Evolutionary conservation across 2,888 invertebrate species (phyloP), one percentile per base, ranked within the genome.

Genomic region (Colletes collaris): DNA sequence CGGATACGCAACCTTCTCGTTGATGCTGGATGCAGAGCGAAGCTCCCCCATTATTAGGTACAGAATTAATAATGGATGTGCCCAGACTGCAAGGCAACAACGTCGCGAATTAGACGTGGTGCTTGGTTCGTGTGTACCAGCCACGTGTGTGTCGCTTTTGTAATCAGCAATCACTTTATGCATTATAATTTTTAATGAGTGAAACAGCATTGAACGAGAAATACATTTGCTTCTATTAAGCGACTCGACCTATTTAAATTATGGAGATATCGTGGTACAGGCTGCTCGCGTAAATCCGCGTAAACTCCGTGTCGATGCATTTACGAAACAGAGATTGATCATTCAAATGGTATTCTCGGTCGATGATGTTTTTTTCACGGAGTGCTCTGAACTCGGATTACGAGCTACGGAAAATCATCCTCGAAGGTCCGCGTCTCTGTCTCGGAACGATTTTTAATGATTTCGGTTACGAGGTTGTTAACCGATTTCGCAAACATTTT

Each of bases 51-150:
- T 83, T 76, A 76, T 76, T 85, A 80, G 75, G 76, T 68, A 58
- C 46, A 13, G 70, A 80, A 85, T 84, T 80, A 84, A 83, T 85
- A 85, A 80, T 83, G 75, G 71, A 85, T 82, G 67, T 60, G 27
- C 62, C 27, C 64, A 84, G 79, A 72, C 76, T 71, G 76, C 64
- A 35, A 68, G 71, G 74, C 52, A 82, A 64, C 64, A 70, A 62
- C 74, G 73, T 76, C 62, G 59, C 76, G 76, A 86, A 79, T 86
- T 75, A 76, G 70, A 81, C 75, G 63, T 67, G 71, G 63, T 86
- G 75, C 86, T 85, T 84, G 84, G 84, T 86, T 58, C 19, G 58
- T 55, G 13, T 55, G 49, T 74, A 67, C 74, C 27, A 81, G 73
- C 58, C 67, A 66, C 49, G 67, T 53, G 46, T 59, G 3, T 35